A percentile compares a stretch with the other conserved stretches of the same genome.
These are phyloP conservation scores for Philereme vetulata DNA, from an alignment of 2,888 invertebrate species.

Conservation along the genomic window DNA sequence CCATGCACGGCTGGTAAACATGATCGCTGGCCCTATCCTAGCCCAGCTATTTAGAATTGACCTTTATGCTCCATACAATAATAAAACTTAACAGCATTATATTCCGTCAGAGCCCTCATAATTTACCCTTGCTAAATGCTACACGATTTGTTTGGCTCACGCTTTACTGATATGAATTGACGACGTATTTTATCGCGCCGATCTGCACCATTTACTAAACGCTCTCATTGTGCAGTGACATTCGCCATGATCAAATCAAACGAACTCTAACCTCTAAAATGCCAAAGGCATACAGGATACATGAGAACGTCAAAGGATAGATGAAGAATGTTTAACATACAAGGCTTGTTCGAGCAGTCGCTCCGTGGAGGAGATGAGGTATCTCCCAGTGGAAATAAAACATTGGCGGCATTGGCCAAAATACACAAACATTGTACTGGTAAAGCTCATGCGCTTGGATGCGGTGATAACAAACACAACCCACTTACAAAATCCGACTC, in stretches of 20 bases:
- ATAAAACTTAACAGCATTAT: constrained; percentile 30
- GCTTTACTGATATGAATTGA: constrained; percentile 47
- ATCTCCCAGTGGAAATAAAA: constrained; percentile 77
- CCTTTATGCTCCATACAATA: constrained; percentile 38
- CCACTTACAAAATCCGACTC: constrained; percentile 76
- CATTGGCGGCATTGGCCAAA: constrained; percentile 80
- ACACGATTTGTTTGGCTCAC: constrained; percentile 54
- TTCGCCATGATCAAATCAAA: constrained; percentile 62
- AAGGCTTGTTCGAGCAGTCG: constrained; percentile 84
- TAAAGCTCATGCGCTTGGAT: constrained; percentile 89
- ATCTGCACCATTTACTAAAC: constrained; percentile 65
- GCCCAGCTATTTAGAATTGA: constrained; percentile 30
- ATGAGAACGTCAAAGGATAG: constrained; percentile 57
- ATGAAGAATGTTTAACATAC: constrained; percentile 79
- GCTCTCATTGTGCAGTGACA: constrained; percentile 68
- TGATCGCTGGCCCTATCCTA: constrained; percentile 35
- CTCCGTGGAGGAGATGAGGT: constrained; percentile 79
- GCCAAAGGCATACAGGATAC: constrained; percentile 54
- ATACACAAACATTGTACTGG: constrained; percentile 90
- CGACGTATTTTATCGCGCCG: constrained; percentile 57
- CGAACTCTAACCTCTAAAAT: constrained; percentile 68
- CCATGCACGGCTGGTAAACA: constrained; percentile 47
- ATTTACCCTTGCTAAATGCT: constrained; percentile 33
- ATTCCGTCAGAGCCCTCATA: constrained; percentile 39
- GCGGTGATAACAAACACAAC: constrained; percentile 79